Conservation (phyloP, 1,140 invertebrate species). For the Homalodisca vitripennis region DNA sequence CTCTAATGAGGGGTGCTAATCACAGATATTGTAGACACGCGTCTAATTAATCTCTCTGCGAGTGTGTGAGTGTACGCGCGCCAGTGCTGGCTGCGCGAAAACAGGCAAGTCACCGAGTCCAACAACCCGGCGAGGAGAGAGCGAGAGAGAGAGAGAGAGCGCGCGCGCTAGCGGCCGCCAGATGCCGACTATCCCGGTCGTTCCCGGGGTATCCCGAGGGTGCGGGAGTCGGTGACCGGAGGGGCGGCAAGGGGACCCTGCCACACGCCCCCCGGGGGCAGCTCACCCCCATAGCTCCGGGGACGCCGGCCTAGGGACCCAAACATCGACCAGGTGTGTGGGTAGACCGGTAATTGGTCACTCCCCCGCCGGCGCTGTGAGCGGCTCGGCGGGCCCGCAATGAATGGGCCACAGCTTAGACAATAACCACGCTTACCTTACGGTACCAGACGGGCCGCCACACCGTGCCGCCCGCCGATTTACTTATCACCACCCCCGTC, state of each 20-base stretch:
- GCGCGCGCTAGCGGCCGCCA: background rate
- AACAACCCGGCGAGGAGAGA: constrained; percentile 20
- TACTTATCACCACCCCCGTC: background rate
- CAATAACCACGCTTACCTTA: constrained; percentile 6
- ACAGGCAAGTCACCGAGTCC: constrained; percentile 21
- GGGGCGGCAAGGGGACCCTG: background rate
- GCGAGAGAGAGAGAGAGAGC: constrained; percentile 22
- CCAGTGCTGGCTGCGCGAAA: background rate
- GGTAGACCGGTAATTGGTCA: constrained; percentile 20
- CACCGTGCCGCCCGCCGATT: too few species aligned
- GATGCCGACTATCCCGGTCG: background rate
- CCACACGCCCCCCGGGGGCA: too few species aligned
- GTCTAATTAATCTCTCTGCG: constrained; percentile 14
- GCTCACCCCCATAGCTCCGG: background rate
- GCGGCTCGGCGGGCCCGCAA: background rate
- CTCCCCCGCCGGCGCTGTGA: constrained; percentile 5
- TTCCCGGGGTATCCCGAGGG: constrained; percentile 1
- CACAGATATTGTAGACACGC: constrained; percentile 18
- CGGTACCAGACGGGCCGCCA: background rate
- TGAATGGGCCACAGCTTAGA: constrained; percentile 21
- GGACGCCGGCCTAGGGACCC: background rate
- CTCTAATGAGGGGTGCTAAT: constrained; percentile 19
- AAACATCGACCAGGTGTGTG: constrained; percentile 18
- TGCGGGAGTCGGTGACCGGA: background rate
- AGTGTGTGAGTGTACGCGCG: background rate